Conservation (phyloP, 2,888 invertebrate genomes). For the Eristalis tenax region DNA sequence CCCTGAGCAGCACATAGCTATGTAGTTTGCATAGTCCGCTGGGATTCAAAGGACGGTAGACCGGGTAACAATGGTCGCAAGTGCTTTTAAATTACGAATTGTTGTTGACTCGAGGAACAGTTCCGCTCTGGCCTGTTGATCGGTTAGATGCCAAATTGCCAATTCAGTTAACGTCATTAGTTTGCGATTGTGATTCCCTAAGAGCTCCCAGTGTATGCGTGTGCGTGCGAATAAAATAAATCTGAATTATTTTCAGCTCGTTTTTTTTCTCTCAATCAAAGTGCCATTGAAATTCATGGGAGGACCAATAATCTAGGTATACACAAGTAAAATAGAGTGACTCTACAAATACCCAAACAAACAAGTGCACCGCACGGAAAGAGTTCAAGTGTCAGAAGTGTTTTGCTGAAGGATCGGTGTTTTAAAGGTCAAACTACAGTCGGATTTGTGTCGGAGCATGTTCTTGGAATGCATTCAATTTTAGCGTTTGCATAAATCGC, state of each 20-base stretch:
- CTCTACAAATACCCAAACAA: neutral
- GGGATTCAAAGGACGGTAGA: slow-evolving; percentile 56
- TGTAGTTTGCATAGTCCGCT: slow-evolving; percentile 56
- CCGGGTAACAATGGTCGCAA: slow-evolving; percentile 63
- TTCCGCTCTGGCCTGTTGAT: slow-evolving; percentile 55
- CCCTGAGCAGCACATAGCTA: slow-evolving; percentile 44
- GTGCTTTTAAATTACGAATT: slow-evolving; percentile 51
- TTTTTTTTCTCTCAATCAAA: slow-evolving; percentile 40
- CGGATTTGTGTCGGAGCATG: slow-evolving; percentile 25
- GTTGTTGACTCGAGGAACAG: slow-evolving; percentile 52
- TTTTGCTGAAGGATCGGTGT: slow-evolving; percentile 33
- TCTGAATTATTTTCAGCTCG: slow-evolving; percentile 6
- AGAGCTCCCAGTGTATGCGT: slow-evolving; percentile 4
- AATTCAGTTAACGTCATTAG: slow-evolving; percentile 36
- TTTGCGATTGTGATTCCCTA: neutral
- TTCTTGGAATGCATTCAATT: slow-evolving; percentile 62
- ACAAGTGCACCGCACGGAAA: neutral
- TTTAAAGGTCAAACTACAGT: slow-evolving; percentile 58
- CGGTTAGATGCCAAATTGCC: slow-evolving; percentile 31
- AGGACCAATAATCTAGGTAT: slow-evolving; percentile 31
- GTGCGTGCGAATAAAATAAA: slow-evolving; percentile 11
- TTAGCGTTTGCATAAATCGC: slow-evolving; percentile 52
- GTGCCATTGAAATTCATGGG: slow-evolving; percentile 41
- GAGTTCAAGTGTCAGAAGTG: slow-evolving; percentile 30
- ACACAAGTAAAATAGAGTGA: slow-evolving; percentile 7